Evolutionary conservation across 2,888 invertebrate species (phyloP), one percentile per base, ranked within the genome.

Genomic region (Meta bourneti): DNA sequence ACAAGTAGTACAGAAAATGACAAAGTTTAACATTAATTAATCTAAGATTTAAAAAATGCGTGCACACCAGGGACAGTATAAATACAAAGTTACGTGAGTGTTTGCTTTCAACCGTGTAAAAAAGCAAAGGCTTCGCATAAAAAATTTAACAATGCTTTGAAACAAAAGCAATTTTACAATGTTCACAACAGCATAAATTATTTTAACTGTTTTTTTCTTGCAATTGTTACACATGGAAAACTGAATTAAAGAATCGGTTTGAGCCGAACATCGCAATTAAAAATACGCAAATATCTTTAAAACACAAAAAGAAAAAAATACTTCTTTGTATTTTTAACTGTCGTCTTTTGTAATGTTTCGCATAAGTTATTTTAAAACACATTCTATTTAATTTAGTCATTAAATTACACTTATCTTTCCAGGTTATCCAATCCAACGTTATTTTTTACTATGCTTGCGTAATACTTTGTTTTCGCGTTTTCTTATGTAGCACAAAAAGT

Each of bases 341-440:
- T n/a, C 54, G 6, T 61, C 5, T 19, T 61, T 61, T 48, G 20
- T 7, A 54, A 79, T 74, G 61, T 61, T 61, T 61, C 61, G 61
- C 61, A 61, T 61, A 61, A 61, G 61, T 61, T 61, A 61, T 61
- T 61, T 61, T 61, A 61, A 61, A 61, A 61, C 61, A 7, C 20
- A 74, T 48, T 69, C 70, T 9, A 61, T 69, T 78, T 86, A 86
- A 86, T 78, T 77, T 78, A 86, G 77, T 78, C 77, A 78, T 86
- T 77, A 61, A 86, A 84, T 61, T 74, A 74, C 52, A 52, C 74
- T 75, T 49, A 84, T 16, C 61, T 16, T 61, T 11, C 61, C 61
- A 61, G 0, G 61, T 16, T 9, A 61, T 61, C 11, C 83, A 72
- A 52, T 54, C 52, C 20, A 54, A 54, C 51, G 19, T 49, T 54